Percentiles rank a stretch among this genome's conserved stretches.
These are phyloP conservation scores for Tadarida brasiliensis DNA, from an alignment of 2,797 vertebrate genomes.

Conservation along the genomic window DNA sequence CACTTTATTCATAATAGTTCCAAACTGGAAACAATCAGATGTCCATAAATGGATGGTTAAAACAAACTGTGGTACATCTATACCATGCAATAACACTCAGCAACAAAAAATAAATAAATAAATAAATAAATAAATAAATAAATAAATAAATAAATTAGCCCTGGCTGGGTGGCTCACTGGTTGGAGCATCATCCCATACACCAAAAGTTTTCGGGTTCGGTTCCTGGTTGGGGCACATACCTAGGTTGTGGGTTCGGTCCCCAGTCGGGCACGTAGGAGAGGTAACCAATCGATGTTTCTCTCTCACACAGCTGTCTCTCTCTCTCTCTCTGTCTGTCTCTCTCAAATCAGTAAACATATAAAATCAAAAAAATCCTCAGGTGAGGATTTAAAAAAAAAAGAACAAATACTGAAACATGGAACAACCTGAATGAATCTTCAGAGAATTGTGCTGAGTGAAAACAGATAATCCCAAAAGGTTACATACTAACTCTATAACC, in stretches of 20 bases:
- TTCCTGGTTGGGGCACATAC: too few species aligned
- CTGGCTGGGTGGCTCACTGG: not conserved
- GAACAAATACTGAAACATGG: not conserved
- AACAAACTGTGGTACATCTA: not conserved
- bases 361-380: not conserved
- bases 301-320: too few species aligned
- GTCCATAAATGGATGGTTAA: not conserved
- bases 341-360: not conserved
- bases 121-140: not conserved
- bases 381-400: not conserved
- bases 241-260: too few species aligned
- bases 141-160: not conserved
- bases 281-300: not conserved
- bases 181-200: not conserved
- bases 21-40: not conserved
- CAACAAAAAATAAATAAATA: not conserved
- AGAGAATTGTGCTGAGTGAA: slow-evolving; percentile 32
- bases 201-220: too few species aligned
- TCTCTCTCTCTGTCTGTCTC: not conserved
- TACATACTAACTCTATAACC: not conserved
- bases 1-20: not conserved
- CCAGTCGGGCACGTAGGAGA: too few species aligned
- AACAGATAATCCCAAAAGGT: not conserved
- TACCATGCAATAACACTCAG: not conserved
- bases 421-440: not conserved